phyloP scores from a whole-genome alignment of 2,888 invertebrate species.

The Zaprionus lineosus region DNA sequence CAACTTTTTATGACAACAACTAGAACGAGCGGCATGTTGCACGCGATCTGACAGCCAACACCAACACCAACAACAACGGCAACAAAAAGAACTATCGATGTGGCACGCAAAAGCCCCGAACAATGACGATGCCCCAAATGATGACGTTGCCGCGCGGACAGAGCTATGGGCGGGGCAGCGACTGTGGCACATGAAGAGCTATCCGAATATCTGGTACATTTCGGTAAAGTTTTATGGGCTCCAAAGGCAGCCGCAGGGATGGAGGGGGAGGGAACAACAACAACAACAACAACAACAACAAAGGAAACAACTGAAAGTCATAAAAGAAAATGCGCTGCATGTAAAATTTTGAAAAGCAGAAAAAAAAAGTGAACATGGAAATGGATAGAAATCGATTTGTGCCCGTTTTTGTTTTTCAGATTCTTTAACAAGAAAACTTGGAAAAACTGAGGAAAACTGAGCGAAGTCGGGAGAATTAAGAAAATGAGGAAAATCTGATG shows the following conservation, averaged over 20 bases:
- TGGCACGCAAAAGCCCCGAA: conserved; percentile 25
- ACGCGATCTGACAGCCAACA: conserved; percentile 52
- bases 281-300: conserved; percentile 13
- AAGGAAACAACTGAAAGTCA: conserved; percentile 39
- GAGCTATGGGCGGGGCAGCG: conserved; percentile 9
- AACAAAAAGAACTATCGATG: conserved; percentile 17
- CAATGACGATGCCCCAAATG: conserved; percentile 17
- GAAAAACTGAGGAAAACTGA: background rate
- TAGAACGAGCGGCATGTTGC: conserved; percentile 59
- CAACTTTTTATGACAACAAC: conserved; percentile 69
- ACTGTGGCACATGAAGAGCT: too few species aligned
- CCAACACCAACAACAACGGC: conserved; percentile 7
- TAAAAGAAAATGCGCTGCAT: conserved; percentile 70
- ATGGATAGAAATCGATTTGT: conserved; percentile 72
- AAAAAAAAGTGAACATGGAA: conserved; percentile 40
- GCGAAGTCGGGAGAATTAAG: background rate
- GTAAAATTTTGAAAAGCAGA: conserved; percentile 28
- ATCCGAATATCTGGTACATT: conserved; percentile 35
- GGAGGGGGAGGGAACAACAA: conserved; percentile 18
- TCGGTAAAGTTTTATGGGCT: conserved; percentile 60
- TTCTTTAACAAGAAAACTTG: conserved; percentile 20
- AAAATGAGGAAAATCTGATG: conserved; percentile 3
- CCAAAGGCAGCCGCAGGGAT: conserved; percentile 27
- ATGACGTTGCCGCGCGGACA: conserved; percentile 4
- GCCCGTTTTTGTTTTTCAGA: too few species aligned